phyloP scores from a whole-genome alignment of 2,113 vertebrate species.

The Fukomys damarensis region DNA sequence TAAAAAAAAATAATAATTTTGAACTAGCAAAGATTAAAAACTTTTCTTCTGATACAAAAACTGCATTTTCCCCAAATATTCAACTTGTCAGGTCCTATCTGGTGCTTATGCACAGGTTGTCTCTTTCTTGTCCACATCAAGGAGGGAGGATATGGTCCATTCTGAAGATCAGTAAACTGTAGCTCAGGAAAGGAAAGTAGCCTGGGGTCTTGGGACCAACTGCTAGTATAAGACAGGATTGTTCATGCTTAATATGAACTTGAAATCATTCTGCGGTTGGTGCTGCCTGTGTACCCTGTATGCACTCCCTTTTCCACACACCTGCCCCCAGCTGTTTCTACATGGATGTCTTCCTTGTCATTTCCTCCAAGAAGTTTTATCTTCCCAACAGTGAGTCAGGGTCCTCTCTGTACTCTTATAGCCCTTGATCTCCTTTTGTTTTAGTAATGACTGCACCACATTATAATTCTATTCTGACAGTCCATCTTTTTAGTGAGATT shows the following conservation, averaged over 20 bases:
- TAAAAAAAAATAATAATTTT: no score
- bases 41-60: not conserved
- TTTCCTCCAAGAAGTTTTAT: not conserved
- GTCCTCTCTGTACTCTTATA: accelerated
- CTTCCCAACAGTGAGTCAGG: not conserved
- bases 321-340: not conserved
- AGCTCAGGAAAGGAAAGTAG: not conserved
- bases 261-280: not conserved
- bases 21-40: not conserved
- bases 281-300: not conserved
- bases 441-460: no score
- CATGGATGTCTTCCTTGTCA: no score
- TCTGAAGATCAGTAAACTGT: not conserved
- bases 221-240: not conserved
- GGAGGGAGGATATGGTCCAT: not conserved
- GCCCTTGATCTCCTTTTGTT: not conserved
- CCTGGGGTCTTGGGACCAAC: not conserved
- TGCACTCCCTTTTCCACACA: accelerated
- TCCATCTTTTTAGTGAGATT: not conserved
- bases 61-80: not conserved
- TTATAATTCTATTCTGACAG: not conserved
- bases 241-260: not conserved
- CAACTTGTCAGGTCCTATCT: not conserved
- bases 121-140: not conserved
- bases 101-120: not conserved